phyloP scores from a whole-genome alignment of 2,113 vertebrate genomes.

The Myotis davidii region DNA sequence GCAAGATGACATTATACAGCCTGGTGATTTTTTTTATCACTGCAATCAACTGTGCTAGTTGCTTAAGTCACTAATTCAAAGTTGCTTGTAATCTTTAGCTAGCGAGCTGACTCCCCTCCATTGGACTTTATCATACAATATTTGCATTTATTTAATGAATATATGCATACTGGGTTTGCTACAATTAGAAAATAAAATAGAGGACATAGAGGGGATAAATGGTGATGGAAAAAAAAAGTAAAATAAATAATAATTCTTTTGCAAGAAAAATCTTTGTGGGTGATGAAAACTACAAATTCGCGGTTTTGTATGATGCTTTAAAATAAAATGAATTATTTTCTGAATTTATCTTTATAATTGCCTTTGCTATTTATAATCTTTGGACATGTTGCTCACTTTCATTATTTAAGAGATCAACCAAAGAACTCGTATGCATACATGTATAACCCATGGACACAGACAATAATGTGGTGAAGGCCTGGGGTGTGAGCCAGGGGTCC shows the following conservation, averaged over 20 bases:
- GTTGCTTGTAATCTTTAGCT: background rate
- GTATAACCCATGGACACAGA: no score
- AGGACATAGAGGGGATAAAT: no score
- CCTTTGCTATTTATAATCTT: background rate
- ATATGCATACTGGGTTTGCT: background rate
- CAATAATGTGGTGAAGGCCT: no score
- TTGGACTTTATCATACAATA: background rate
- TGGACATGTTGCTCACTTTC: conserved; percentile 1
- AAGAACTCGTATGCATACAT: no score
- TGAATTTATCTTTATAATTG: conserved; percentile 25
- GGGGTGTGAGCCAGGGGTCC: no score
- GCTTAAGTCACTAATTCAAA: background rate
- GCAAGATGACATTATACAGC: background rate
- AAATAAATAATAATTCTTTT: background rate
- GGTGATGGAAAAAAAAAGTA: no score
- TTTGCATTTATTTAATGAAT: background rate
- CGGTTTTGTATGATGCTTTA: background rate
- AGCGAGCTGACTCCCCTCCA: background rate
- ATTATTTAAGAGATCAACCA: no score
- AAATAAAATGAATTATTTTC: background rate
- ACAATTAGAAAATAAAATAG: background rate
- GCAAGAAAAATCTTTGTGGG: background rate
- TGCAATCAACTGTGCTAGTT: background rate
- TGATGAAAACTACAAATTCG: background rate
- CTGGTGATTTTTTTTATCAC: background rate